Percentiles rank a stretch among this genome's conserved stretches.
These are phyloP conservation scores for Carassius carassius DNA, from an alignment of 2,113 vertebrate genomes.

Conservation along the genomic window DNA sequence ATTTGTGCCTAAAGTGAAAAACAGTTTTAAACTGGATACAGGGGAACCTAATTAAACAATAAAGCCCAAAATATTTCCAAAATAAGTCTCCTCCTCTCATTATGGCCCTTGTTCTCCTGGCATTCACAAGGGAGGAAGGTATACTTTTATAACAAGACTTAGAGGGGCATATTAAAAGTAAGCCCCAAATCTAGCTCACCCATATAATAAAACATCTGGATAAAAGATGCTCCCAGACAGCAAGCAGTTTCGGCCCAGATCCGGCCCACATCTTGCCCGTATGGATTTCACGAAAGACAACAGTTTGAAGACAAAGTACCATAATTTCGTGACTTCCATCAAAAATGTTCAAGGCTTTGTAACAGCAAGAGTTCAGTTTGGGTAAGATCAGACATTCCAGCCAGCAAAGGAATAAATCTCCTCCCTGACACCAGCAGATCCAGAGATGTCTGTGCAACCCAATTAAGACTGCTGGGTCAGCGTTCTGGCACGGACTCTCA, in stretches of 20 bases:
- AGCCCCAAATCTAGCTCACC: background rate
- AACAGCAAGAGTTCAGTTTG: slow-evolving; percentile 56
- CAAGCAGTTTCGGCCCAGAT: too few relatives aligned
- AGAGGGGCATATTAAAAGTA: slow-evolving; percentile 41
- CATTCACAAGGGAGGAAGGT: slow-evolving; percentile 39
- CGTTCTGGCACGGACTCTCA: slow-evolving; percentile 38
- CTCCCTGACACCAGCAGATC: slow-evolving; percentile 56
- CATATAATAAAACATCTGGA: background rate
- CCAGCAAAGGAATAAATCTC: slow-evolving; percentile 53
- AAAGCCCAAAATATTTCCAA: slow-evolving; percentile 38
- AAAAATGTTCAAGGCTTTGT: slow-evolving; percentile 24
- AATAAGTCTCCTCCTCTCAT: slow-evolving; percentile 41
- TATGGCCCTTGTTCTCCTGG: slow-evolving; percentile 50
- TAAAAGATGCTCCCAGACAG: too few relatives aligned
- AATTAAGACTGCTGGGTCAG: slow-evolving; percentile 67
- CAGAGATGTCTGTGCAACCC: slow-evolving; percentile 39
- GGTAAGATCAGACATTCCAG: slow-evolving; percentile 57
- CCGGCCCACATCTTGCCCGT: too few relatives aligned
- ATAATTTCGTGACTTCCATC: background rate
- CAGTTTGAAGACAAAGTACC: background rate
- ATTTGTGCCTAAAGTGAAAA: slow-evolving; percentile 45
- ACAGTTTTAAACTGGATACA: slow-evolving; percentile 42
- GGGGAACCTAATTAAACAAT: slow-evolving; percentile 54
- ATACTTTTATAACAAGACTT: slow-evolving; percentile 42
- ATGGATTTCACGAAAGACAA: too few relatives aligned